Evolutionary conservation across 2,888 invertebrate species (phyloP).

Genomic region (Cosmopolites sordidus): DNA sequence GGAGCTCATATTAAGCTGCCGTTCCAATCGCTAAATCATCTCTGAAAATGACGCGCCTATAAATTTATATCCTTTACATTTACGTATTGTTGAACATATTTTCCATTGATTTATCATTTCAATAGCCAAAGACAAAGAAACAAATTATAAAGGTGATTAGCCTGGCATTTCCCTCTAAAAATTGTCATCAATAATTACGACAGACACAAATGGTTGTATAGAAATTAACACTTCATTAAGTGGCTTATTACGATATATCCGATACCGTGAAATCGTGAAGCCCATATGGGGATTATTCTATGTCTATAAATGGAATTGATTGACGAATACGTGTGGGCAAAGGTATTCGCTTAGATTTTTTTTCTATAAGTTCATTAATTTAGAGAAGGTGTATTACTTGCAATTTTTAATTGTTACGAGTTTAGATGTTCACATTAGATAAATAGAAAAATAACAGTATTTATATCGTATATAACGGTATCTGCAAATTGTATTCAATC

Average conservation of each 20-base stretch:
- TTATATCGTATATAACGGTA: too few relatives aligned
- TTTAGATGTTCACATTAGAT: too few relatives aligned
- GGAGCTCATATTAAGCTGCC: too few relatives aligned
- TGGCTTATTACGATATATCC: conserved; percentile 17
- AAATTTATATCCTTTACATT: too few relatives aligned
- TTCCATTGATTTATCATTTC: too few relatives aligned
- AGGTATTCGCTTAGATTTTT: conserved; percentile 9
- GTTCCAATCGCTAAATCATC: too few relatives aligned
- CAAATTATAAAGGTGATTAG: too few relatives aligned
- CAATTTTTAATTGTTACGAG: background rate
- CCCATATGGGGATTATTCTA: conserved; percentile 14
- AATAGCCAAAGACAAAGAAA: too few relatives aligned
- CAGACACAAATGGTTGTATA: conserved; percentile 9
- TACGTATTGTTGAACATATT: too few relatives aligned
- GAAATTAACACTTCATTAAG: conserved; percentile 22
- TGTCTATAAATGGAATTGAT: conserved; percentile 16
- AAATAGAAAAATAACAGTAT: background rate
- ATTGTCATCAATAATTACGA: conserved; percentile 11
- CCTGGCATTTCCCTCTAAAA: background rate
- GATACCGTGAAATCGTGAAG: conserved; percentile 17
- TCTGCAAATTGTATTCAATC: too few relatives aligned
- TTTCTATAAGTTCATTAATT: background rate
- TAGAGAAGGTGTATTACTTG: background rate
- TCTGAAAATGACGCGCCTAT: too few relatives aligned
- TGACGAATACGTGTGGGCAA: conserved; percentile 10